Percentiles rank a stretch among this genome's conserved stretches.
Evolutionary conservation across 1,140 invertebrate species (phyloP).

Genomic region (Microvelia longipes): DNA sequence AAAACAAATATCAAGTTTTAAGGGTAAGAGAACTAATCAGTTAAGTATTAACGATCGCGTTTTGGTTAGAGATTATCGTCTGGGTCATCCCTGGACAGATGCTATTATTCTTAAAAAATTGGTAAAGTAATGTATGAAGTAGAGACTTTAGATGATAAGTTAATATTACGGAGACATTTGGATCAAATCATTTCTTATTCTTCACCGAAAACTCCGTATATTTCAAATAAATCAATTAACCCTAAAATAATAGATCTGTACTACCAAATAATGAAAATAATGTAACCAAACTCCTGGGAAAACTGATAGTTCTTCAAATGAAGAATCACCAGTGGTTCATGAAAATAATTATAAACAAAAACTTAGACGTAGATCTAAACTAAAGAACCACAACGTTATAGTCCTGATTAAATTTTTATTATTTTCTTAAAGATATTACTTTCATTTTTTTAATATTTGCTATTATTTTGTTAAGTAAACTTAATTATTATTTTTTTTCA

Average conservation of each 20-base stretch:
- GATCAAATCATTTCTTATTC: background rate
- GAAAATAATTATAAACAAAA: background rate
- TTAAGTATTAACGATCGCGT: background rate
- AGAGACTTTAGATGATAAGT: background rate
- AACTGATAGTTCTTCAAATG: background rate
- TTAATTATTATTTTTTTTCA: background rate
- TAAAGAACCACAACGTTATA: background rate
- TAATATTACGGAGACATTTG: background rate
- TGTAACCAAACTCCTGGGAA: background rate
- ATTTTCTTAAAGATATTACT: background rate
- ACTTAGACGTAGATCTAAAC: background rate
- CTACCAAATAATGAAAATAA: background rate
- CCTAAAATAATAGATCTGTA: background rate
- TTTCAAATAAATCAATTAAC: background rate
- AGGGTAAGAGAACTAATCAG: background rate
- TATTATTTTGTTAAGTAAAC: background rate
- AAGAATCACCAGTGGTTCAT: background rate
- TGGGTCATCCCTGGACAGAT: background rate
- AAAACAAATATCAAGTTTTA: background rate
- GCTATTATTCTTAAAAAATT: background rate
- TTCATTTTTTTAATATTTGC: background rate
- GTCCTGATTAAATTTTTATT: background rate
- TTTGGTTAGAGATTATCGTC: background rate
- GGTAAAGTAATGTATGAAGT: background rate
- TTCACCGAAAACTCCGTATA: background rate